Evolutionary conservation across 92 coral and sea anemone species (phyloP).

Genomic region (Micromussa lordhowensis): DNA sequence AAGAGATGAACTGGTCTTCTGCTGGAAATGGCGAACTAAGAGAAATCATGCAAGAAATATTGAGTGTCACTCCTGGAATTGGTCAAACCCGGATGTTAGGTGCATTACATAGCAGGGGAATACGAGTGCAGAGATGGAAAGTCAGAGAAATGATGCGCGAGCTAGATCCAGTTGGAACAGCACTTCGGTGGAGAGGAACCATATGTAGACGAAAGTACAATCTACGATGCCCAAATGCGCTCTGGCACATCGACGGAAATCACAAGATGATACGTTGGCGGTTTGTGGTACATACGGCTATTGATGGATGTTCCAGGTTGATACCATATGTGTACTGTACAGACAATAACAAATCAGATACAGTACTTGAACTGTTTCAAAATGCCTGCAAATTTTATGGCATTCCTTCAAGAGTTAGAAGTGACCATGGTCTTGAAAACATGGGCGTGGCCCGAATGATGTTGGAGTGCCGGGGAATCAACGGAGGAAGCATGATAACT

Average conservation of each 20-base stretch:
- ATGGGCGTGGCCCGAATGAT: slow-evolving; percentile 61
- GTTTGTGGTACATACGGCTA: slow-evolving; percentile 56
- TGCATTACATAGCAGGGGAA: slow-evolving; percentile 51
- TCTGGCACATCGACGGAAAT: slow-evolving; percentile 70
- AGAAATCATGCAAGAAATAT: slow-evolving; percentile 55
- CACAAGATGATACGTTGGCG: slow-evolving; percentile 70
- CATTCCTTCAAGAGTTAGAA: slow-evolving; percentile 68
- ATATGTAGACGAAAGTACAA: slow-evolving; percentile 62
- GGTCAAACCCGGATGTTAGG: slow-evolving; percentile 49
- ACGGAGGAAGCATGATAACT: slow-evolving; percentile 63
- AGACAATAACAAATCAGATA: slow-evolving; percentile 57
- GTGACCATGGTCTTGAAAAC: slow-evolving; percentile 63
- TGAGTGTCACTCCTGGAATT: slow-evolving; percentile 40
- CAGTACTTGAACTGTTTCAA: slow-evolving; percentile 67
- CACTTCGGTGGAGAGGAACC: slow-evolving; percentile 69
- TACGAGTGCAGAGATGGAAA: slow-evolving; percentile 47
- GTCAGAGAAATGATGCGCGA: slow-evolving; percentile 34
- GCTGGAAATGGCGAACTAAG: slow-evolving; percentile 44
- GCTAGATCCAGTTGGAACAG: slow-evolving; percentile 63
- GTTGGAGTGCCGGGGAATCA: slow-evolving; percentile 63
- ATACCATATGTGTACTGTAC: slow-evolving; percentile 64
- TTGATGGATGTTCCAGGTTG: slow-evolving; percentile 71
- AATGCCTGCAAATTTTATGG: slow-evolving; percentile 61
- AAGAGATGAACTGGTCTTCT: slow-evolving; percentile 50
- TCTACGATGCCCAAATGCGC: slow-evolving; percentile 56